Evolutionary conservation across 2,797 vertebrate species (phyloP), one percentile per base, ranked within the genome.

Genomic region (Hirundo rustica): DNA sequence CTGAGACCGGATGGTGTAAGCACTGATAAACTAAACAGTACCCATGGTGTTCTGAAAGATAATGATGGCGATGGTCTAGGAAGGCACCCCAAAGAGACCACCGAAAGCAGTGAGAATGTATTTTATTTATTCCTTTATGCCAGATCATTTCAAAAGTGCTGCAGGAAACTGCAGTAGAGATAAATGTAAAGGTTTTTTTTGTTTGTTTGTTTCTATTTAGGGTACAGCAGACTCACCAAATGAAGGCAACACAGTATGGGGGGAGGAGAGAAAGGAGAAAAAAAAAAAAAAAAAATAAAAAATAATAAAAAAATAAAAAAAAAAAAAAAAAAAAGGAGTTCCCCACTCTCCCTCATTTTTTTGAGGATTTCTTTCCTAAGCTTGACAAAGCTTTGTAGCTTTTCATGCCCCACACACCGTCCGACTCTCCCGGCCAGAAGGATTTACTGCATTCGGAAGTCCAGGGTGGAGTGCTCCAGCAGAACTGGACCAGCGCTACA

Each of bases 381-480:
- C 47, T 42, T 17, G 21, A 42, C 48, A 65, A 54, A 92, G 93
- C 81, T 94, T 16, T 55, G 70, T 54, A 65, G 88, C 40, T 85
- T 73, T 84, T 50, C 79, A 78, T 26, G 82, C 60, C 81, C 74
- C 9, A 8, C 26, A 57, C 45, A 65, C 30, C 0, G 2, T 32
- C 32, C 3, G 23, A 93, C 79, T 76, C 47, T 83, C 38, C 45
- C 1, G 3, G 61, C 27, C 91, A 68, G 78, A 53, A 80, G 80
- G 91, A 96, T 93, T 94, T 91, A 94, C 74, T 75, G 88, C 83
- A 23, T 47, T 95, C 57, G 89, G 94, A 95, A 96, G 93, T 85
- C 25, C 89, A 94, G 96, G 96, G 96, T 95, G 96, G 96, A 95
- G 96, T 67, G 47, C 86, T 77, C 88, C 85, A 88, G 78, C 65